Evolutionary conservation across 2,113 vertebrate species (phyloP).

Genomic region (Pristiophorus japonicus): DNA sequence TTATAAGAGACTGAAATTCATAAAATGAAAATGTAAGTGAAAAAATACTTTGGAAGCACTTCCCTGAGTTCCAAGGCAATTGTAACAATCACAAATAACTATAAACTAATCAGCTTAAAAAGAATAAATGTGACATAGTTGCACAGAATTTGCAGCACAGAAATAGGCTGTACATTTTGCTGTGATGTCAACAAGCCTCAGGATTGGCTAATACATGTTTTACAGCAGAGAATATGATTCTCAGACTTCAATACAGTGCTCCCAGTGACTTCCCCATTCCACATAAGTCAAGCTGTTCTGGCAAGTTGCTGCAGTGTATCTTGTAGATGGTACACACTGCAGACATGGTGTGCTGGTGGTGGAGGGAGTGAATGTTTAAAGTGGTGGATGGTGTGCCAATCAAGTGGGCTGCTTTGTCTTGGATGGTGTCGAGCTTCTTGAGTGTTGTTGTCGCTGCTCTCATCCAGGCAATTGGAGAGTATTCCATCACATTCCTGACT

Average conservation of each 20-base stretch:
- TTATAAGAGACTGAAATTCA: background rate
- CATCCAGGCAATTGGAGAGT: no score
- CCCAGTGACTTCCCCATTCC: background rate
- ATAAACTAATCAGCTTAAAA: background rate
- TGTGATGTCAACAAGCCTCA: background rate
- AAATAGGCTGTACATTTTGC: background rate
- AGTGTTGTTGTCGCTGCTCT: no score
- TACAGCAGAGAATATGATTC: background rate
- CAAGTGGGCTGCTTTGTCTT: no score
- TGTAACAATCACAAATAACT: background rate
- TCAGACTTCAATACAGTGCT: background rate
- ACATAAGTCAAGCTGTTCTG: background rate
- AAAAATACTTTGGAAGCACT: background rate
- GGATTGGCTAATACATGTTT: background rate
- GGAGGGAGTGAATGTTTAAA: no score
- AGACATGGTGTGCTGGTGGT: no score
- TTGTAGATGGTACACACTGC: no score
- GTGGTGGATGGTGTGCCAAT: no score
- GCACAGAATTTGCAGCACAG: background rate
- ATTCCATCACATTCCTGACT: no score
- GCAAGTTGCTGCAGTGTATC: background rate
- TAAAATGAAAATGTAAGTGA: background rate
- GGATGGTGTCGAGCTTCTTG: no score
- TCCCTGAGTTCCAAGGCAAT: background rate
- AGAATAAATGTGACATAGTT: background rate